Evolutionary conservation across 2,797 vertebrate genomes (phyloP).

Genomic region (Rhinatrema bivittatum): DNA sequence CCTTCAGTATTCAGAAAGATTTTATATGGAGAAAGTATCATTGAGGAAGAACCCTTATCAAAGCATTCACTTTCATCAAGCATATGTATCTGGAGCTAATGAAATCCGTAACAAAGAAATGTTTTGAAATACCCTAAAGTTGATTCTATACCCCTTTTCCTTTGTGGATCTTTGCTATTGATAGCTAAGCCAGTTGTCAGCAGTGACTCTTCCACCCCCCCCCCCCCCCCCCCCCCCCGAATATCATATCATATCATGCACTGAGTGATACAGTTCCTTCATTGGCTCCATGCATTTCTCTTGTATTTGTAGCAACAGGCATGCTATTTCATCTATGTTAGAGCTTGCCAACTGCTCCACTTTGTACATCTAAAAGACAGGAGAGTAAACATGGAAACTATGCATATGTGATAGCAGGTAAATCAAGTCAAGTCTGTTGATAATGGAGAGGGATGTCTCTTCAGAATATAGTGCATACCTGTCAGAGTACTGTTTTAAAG

Average conservation of each 20-base stretch:
- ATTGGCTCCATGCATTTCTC: background rate
- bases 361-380: background rate
- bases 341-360: constrained; percentile 2
- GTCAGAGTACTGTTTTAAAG: no score
- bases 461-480: no score
- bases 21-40: no score
- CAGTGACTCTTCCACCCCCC: no score
- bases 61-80: no score
- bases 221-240: no score
- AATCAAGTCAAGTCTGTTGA: background rate
- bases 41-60: no score
- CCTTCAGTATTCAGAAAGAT: no score
- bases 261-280: background rate
- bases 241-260: background rate
- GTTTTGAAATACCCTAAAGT: background rate
- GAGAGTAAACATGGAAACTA: background rate
- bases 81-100: no score
- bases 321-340: background rate
- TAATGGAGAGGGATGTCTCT: no score
- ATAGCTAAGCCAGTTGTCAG: no score
- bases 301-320: background rate
- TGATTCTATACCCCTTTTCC: accelerated
- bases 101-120: background rate
- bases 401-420: background rate
- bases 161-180: no score